Percentiles rank a stretch among this genome's conserved stretches.
Evolutionary conservation across 2,888 invertebrate species (phyloP).

Genomic region (Leucoma salicis): DNA sequence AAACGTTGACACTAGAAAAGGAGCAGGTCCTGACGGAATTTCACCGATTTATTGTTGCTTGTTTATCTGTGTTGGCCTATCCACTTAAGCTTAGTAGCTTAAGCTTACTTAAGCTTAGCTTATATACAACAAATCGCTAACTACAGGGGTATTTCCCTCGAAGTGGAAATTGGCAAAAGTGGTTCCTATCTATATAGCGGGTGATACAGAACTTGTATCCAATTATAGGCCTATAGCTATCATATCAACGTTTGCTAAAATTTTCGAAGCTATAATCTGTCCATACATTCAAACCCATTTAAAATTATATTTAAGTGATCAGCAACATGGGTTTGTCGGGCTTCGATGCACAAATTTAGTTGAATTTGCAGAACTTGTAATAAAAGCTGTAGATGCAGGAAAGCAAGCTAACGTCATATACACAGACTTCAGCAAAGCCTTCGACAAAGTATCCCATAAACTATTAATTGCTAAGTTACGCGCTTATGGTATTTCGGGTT

Average conservation of each 20-base stretch:
- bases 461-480: too few relatives aligned
- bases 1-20: neutral
- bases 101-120: too few relatives aligned
- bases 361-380: neutral
- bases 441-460: neutral
- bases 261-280: constrained; percentile 1
- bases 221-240: too few relatives aligned
- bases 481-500: too few relatives aligned
- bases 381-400: neutral
- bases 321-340: neutral
- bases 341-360: neutral
- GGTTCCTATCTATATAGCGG: too few relatives aligned
- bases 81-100: neutral
- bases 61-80: neutral
- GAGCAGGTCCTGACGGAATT: neutral
- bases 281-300: neutral
- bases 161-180: neutral
- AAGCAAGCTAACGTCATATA: neutral
- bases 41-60: too few relatives aligned
- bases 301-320: neutral
- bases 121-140: neutral
- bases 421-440: constrained; percentile 1
- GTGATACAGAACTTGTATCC: too few relatives aligned
- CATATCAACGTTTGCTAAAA: constrained; percentile 1
- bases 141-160: neutral